These are phyloP conservation scores for Microcebus murinus DNA, from an alignment of 2,113 vertebrate genomes.

Conservation along the genomic window DNA sequence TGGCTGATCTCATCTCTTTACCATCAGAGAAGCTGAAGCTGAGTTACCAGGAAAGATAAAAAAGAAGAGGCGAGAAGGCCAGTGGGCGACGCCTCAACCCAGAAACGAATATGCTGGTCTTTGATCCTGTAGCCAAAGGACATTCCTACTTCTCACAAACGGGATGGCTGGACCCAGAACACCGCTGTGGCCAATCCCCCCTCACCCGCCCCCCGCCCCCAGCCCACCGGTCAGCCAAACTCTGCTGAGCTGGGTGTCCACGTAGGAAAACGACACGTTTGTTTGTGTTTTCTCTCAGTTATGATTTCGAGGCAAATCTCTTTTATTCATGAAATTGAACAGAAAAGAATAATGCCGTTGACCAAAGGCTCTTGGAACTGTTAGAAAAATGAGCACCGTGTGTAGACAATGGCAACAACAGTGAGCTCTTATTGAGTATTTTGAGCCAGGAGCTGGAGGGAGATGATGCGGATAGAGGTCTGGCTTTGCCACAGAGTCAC, in stretches of 20 bases:
- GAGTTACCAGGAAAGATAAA: conserved; percentile 69
- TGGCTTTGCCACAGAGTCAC: rapidly evolving
- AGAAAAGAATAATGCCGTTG: conserved; percentile 81
- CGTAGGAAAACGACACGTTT: conserved; percentile 72
- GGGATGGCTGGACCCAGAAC: conserved; percentile 77
- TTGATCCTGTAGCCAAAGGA: conserved; percentile 82
- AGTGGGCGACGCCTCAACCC: conserved; percentile 55
- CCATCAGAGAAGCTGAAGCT: conserved; percentile 66
- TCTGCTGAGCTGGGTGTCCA: conserved; percentile 75
- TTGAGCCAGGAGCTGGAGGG: neutral
- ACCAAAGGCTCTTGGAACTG: conserved; percentile 66
- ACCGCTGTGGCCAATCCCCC: conserved; percentile 16
- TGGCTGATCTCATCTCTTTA: conserved; percentile 79
- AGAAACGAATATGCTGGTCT: conserved; percentile 74
- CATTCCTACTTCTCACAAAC: conserved; percentile 78
- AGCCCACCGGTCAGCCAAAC: neutral
- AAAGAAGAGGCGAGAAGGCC: conserved; percentile 19
- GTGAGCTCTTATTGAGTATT: neutral
- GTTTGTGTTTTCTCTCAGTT: conserved; percentile 71
- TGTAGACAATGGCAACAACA: neutral
- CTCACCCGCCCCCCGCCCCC: neutral
- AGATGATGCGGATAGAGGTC: rapidly evolving
- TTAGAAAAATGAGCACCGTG: neutral
- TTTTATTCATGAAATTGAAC: conserved; percentile 84
- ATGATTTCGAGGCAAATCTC: conserved; percentile 82